phyloP scores from a whole-genome alignment of 2,113 vertebrate genomes.

The Neomonachus schauinslandi region DNA sequence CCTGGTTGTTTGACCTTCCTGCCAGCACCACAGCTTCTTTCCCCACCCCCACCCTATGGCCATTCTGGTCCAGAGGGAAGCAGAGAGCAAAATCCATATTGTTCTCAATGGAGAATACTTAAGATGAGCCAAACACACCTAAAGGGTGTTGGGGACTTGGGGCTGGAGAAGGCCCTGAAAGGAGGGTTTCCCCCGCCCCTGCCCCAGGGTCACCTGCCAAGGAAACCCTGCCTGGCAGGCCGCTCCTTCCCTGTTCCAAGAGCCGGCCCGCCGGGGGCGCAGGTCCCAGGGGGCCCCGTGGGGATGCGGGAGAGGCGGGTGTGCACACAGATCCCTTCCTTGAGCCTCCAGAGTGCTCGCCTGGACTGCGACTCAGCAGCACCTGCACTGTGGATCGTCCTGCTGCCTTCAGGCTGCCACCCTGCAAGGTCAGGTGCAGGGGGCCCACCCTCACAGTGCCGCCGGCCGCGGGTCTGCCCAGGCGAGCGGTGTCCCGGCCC shows the following conservation, averaged over 20 bases:
- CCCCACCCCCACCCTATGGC: fast-evolving
- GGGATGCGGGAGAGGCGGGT: not conserved
- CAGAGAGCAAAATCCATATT: not conserved
- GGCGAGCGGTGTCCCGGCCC: no score
- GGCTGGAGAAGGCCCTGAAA: not conserved
- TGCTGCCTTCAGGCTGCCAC: fast-evolving
- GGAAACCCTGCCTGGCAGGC: not conserved
- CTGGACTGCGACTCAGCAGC: not conserved
- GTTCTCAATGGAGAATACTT: not conserved
- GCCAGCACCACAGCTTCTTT: fast-evolving
- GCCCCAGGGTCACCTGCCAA: not conserved
- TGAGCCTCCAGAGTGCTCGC: not conserved
- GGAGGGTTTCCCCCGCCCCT: not conserved
- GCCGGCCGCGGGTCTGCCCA: not conserved
- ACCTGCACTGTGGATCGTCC: not conserved
- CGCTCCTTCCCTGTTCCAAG: not conserved
- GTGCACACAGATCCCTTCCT: not conserved
- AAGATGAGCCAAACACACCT: not conserved
- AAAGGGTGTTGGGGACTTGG: not conserved
- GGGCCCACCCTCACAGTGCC: fast-evolving
- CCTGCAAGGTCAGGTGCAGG: not conserved
- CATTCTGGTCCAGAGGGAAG: not conserved
- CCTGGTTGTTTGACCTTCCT: not conserved
- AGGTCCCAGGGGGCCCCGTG: not conserved
- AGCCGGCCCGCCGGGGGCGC: fast-evolving